These are phyloP conservation scores for Leucophenga montana DNA, from an alignment of 2,888 invertebrate genomes.

Conservation along the genomic window DNA sequence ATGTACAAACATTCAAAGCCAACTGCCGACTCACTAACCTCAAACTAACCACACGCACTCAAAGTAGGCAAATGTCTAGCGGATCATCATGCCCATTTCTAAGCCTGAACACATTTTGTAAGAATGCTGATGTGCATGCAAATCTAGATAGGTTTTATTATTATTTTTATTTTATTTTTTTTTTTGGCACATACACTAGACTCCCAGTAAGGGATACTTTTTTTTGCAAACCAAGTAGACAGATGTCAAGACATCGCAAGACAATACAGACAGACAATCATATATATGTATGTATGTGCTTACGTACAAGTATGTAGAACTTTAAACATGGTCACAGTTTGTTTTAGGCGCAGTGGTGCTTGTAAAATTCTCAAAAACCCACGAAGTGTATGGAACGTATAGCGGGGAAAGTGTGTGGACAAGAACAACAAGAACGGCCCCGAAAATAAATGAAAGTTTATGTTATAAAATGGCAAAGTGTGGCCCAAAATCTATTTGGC, in stretches of 20 bases:
- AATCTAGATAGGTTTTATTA: slow-evolving; percentile 53
- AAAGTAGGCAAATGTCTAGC: no score
- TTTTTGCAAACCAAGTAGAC: slow-evolving; percentile 43
- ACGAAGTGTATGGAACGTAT: slow-evolving; percentile 18
- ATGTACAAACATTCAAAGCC: no score
- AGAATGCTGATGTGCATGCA: slow-evolving; percentile 62
- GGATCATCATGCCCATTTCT: neutral
- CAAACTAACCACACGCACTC: no score
- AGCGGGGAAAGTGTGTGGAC: slow-evolving; percentile 36
- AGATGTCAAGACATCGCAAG: slow-evolving; percentile 61
- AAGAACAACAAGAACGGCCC: slow-evolving; percentile 44
- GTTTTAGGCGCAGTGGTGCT: neutral
- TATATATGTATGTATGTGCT: neutral
- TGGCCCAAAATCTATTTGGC: slow-evolving; percentile 59
- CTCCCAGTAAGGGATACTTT: slow-evolving; percentile 7
- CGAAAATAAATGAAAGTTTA: slow-evolving; percentile 66
- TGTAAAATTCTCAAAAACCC: slow-evolving; percentile 10
- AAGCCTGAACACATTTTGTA: neutral
- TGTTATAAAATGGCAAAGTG: slow-evolving; percentile 68
- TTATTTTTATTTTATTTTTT: slow-evolving; percentile 5
- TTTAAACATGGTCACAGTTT: slow-evolving; percentile 13
- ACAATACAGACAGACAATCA: neutral
- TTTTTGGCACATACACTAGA: neutral
- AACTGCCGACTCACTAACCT: no score
- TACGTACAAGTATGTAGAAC: no score